These are phyloP conservation scores for Ochotona curzoniae DNA, from an alignment of 2,113 vertebrate genomes.

Conservation along the genomic window DNA sequence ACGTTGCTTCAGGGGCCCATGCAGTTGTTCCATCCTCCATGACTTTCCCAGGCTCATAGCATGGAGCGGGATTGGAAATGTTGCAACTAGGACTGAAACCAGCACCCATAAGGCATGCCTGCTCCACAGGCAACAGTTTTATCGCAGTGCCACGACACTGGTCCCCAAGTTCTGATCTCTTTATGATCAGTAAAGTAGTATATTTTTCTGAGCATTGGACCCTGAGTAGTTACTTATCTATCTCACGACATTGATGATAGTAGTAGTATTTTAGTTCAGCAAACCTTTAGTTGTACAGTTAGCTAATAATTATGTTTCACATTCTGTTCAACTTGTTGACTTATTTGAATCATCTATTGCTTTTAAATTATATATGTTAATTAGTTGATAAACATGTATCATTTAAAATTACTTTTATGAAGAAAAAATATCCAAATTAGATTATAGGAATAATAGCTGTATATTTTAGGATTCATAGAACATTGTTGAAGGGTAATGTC, in stretches of 20 bases:
- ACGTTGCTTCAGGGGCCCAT: too few species aligned
- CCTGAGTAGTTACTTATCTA: background rate
- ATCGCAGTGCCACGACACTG: too few species aligned
- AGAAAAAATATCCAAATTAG: background rate
- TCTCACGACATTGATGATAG: background rate
- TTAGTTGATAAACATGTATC: constrained; percentile 39
- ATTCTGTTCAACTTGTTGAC: background rate
- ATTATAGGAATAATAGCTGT: background rate
- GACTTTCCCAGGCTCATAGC: too few species aligned
- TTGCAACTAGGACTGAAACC: too few species aligned
- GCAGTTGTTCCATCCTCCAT: too few species aligned
- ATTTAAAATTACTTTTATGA: constrained; percentile 30
- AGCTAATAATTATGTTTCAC: background rate
- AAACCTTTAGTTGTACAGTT: background rate
- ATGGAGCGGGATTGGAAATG: too few species aligned
- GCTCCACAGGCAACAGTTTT: too few species aligned
- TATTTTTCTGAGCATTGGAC: background rate
- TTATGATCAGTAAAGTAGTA: constrained; percentile 1
- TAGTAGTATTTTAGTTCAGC: background rate
- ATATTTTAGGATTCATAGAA: constrained; percentile 15
- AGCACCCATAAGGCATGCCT: too few species aligned
- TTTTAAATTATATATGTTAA: background rate
- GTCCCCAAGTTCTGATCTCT: background rate
- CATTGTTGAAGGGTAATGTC: constrained; percentile 2
- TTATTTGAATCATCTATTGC: background rate